phyloP scores from a whole-genome alignment of 2,888 invertebrate species.

The Carcina quercana region DNA sequence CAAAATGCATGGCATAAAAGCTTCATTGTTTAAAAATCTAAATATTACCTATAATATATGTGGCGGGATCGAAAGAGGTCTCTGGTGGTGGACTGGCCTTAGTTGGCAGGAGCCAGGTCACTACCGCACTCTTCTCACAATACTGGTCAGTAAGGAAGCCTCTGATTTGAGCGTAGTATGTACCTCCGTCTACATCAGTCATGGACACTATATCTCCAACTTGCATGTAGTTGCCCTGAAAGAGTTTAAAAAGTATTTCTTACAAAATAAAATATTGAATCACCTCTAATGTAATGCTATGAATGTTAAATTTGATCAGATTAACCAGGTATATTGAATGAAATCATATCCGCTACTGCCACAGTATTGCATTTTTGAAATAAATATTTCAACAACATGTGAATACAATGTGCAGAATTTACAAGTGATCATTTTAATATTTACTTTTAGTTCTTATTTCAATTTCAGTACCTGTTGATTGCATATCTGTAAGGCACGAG shows the following conservation, averaged over 20 bases:
- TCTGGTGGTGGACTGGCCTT: slow-evolving; percentile 84
- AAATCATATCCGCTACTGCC: neutral
- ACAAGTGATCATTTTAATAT: too few species aligned
- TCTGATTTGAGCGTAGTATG: slow-evolving; percentile 92
- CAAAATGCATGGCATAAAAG: too few species aligned
- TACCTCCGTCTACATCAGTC: slow-evolving; percentile 82
- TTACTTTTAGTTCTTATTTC: too few species aligned
- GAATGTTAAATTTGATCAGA: slow-evolving; percentile 8
- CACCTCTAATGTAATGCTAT: too few species aligned
- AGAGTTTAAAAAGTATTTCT: slow-evolving; percentile 20
- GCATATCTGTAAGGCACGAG: too few species aligned
- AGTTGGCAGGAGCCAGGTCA: slow-evolving; percentile 94
- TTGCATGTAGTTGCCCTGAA: slow-evolving; percentile 85
- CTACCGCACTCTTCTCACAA: slow-evolving; percentile 93
- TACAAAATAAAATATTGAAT: too few species aligned
- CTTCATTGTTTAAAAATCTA: too few species aligned
- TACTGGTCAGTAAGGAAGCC: slow-evolving; percentile 94
- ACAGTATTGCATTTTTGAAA: too few species aligned
- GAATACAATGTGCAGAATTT: too few species aligned
- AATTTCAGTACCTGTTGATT: too few species aligned
- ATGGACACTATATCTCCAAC: slow-evolving; percentile 93
- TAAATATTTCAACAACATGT: too few species aligned
- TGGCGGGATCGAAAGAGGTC: slow-evolving; percentile 88
- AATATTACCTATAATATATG: slow-evolving; percentile 86
- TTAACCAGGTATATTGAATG: neutral